Percentiles rank a stretch among this genome's conserved stretches.
Evolutionary conservation across 2,888 invertebrate genomes (phyloP).

Genomic region (Cotesia congregata): DNA sequence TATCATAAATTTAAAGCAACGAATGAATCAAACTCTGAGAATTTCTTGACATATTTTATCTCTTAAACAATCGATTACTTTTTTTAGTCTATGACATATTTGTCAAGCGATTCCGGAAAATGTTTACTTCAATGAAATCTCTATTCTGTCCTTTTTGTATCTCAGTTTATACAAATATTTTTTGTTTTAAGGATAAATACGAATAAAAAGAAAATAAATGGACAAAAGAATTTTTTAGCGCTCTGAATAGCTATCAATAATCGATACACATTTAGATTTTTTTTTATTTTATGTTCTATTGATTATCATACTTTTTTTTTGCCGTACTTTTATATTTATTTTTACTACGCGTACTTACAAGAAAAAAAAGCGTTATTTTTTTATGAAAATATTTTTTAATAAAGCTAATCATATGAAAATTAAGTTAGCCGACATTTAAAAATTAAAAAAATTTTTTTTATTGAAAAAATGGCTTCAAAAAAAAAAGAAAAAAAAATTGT

Average conservation of each 20-base stretch:
- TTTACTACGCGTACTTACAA: too few species aligned
- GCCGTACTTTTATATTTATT: too few species aligned
- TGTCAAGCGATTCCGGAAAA: conserved; percentile 30
- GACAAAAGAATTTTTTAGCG: conserved; percentile 21
- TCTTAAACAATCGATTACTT: conserved; percentile 30
- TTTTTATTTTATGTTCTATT: neutral
- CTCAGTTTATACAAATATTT: neutral
- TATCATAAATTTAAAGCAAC: neutral
- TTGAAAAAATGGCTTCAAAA: too few species aligned
- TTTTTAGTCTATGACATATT: conserved; percentile 13
- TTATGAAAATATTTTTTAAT: too few species aligned
- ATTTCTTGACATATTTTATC: conserved; percentile 17
- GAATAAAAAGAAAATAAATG: neutral
- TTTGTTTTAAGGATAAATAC: neutral
- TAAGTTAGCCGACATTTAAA: too few species aligned
- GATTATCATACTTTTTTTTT: too few species aligned
- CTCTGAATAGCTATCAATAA: conserved; percentile 22
- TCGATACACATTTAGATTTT: conserved; percentile 11
- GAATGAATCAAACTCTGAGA: neutral
- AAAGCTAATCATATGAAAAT: too few species aligned
- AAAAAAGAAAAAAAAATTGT: too few species aligned
- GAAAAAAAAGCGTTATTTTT: too few species aligned
- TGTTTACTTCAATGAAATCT: conserved; percentile 23
- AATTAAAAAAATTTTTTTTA: too few species aligned
- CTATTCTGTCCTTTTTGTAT: neutral